These are phyloP conservation scores for Zygogramma bicolorata DNA, from an alignment of 2,888 invertebrate genomes.

Conservation along the genomic window DNA sequence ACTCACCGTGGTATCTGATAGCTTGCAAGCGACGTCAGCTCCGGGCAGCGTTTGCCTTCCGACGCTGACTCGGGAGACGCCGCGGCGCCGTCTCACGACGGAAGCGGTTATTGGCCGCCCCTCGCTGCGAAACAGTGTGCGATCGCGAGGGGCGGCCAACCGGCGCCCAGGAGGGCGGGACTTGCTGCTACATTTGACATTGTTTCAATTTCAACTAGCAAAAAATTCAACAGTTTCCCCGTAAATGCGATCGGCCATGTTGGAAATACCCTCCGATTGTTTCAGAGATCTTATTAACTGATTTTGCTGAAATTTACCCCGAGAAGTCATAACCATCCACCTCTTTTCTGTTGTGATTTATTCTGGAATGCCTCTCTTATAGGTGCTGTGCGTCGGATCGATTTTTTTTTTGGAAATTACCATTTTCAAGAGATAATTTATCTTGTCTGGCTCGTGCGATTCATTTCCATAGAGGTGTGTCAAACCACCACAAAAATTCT, in stretches of 20 bases:
- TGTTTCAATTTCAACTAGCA: slow-evolving; percentile 60
- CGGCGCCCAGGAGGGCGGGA: slow-evolving; percentile 41
- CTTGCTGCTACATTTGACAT: slow-evolving; percentile 57
- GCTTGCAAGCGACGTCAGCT: slow-evolving; percentile 55
- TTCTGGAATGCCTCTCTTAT: no score
- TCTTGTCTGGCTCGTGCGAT: no score
- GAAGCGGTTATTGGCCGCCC: slow-evolving; percentile 51
- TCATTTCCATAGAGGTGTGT: no score
- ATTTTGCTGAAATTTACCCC: slow-evolving; percentile 58
- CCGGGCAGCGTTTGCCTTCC: slow-evolving; percentile 65
- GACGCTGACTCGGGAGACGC: slow-evolving; percentile 67
- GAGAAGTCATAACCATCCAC: not conserved
- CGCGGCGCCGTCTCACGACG: slow-evolving; percentile 55
- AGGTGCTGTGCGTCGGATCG: no score
- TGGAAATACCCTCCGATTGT: slow-evolving; percentile 65
- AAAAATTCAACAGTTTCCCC: slow-evolving; percentile 53
- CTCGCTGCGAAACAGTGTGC: slow-evolving; percentile 58
- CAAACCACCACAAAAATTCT: no score
- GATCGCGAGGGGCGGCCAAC: slow-evolving; percentile 49
- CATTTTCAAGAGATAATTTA: not conserved
- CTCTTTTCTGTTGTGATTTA: not conserved
- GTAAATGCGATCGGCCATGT: slow-evolving; percentile 63
- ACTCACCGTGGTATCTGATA: slow-evolving; percentile 39
- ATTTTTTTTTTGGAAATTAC: no score
- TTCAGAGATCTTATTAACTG: slow-evolving; percentile 67